Evolutionary conservation across 2,888 invertebrate species (phyloP).

Genomic region (Agrotis puta): DNA sequence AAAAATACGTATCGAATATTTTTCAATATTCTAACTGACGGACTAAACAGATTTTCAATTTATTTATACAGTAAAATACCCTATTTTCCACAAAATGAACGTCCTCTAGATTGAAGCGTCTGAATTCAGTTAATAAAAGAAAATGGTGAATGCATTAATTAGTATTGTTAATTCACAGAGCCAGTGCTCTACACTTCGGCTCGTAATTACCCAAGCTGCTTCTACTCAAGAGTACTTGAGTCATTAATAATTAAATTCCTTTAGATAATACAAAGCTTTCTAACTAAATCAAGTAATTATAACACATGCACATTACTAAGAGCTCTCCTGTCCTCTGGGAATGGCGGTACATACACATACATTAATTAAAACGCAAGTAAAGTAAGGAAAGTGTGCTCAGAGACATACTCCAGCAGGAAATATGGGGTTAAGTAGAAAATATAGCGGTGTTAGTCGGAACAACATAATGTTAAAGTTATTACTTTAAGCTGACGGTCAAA

Average conservation of each 20-base stretch:
- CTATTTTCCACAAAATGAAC: neutral
- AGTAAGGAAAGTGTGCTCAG: conserved; percentile 30
- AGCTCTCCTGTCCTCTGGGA: conserved; percentile 38
- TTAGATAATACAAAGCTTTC: conserved; percentile 26
- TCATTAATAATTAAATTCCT: conserved; percentile 2
- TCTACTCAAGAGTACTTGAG: neutral
- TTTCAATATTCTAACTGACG: too few relatives aligned
- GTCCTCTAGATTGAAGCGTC: neutral
- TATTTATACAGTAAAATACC: too few relatives aligned
- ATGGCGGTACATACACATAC: conserved; percentile 22
- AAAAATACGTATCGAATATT: too few relatives aligned
- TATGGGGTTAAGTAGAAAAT: conserved; percentile 38
- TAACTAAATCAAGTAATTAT: conserved; percentile 30
- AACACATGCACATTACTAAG: conserved; percentile 48
- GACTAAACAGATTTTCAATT: too few relatives aligned
- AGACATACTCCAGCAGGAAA: conserved; percentile 26
- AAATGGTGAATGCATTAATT: neutral
- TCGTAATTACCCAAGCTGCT: neutral
- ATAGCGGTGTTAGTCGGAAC: conserved; percentile 2
- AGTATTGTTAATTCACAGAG: neutral
- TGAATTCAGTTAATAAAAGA: neutral
- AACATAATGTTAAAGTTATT: neutral
- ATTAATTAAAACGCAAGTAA: conserved; percentile 49
- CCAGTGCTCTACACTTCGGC: neutral
- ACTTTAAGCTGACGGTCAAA: neutral